These are phyloP conservation scores for Tricholaema leucomelas DNA, from an alignment of 2,113 vertebrate genomes.

Conservation along the genomic window DNA sequence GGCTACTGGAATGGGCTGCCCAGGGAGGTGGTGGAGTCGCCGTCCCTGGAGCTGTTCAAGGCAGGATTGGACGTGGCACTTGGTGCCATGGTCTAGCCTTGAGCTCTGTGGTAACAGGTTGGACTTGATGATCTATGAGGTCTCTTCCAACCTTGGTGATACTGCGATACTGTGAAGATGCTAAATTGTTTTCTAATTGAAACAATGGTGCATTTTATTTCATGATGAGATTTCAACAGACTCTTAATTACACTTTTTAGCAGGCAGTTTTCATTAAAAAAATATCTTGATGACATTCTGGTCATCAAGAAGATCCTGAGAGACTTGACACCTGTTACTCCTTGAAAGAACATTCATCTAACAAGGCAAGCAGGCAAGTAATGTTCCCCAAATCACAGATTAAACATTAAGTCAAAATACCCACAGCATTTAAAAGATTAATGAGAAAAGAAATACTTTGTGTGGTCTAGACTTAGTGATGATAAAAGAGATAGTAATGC, in stretches of 20 bases:
- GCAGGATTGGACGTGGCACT: too few relatives aligned
- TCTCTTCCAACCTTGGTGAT: too few relatives aligned
- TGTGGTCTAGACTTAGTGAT: not conserved
- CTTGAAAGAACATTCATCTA: not conserved
- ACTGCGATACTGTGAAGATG: too few relatives aligned
- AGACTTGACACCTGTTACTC: constrained; percentile 36
- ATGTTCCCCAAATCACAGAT: not conserved
- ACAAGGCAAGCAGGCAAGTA: not conserved
- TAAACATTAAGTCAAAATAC: constrained; percentile 14
- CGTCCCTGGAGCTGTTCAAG: too few relatives aligned
- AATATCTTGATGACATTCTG: constrained; percentile 43
- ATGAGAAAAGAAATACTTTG: not conserved
- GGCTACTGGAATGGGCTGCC: too few relatives aligned
- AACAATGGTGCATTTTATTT: constrained; percentile 47
- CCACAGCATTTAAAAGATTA: constrained; percentile 11
- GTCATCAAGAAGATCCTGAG: constrained; percentile 4
- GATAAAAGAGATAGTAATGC: not conserved
- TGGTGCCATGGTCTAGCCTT: too few relatives aligned
- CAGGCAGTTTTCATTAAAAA: constrained; percentile 29
- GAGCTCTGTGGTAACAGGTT: too few relatives aligned
- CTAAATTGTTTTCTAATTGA: constrained; percentile 58
- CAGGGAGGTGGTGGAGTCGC: too few relatives aligned
- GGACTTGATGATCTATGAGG: too few relatives aligned
- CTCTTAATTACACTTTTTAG: constrained; percentile 58
- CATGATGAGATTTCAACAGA: constrained; percentile 46